phyloP scores from a whole-genome alignment of 2,888 invertebrate genomes.

The Stenchaetothrips biformis region DNA sequence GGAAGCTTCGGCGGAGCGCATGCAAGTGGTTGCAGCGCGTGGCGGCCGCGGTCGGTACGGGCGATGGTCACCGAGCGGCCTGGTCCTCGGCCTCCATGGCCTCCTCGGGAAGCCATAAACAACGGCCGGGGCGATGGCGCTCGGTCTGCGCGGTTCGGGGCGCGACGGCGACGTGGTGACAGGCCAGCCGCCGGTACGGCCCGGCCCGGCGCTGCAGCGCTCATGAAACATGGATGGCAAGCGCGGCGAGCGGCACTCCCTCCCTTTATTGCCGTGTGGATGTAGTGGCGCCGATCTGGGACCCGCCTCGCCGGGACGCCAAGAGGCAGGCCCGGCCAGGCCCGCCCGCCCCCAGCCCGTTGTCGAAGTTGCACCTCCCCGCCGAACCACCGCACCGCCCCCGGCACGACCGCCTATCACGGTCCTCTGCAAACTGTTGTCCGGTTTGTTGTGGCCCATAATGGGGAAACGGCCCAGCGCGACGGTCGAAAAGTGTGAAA shows the following conservation, averaged over 20 bases:
- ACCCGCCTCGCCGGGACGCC: background rate
- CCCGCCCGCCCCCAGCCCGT: too few relatives aligned
- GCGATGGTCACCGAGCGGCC: background rate
- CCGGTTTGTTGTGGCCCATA: background rate
- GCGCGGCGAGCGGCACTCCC: too few relatives aligned
- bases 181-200: constrained; percentile 8
- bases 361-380: too few relatives aligned
- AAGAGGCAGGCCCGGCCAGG: background rate
- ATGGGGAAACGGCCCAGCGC: background rate
- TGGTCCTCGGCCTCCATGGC: background rate
- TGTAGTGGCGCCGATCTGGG: too few relatives aligned
- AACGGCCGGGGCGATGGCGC: background rate
- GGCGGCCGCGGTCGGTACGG: background rate
- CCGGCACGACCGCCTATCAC: too few relatives aligned
- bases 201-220: background rate
- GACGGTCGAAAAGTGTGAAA: constrained; percentile 5
- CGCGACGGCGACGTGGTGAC: background rate
- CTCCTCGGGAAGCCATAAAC: background rate
- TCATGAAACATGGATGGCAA: constrained; percentile 12
- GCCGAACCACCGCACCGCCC: too few relatives aligned
- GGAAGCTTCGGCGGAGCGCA: background rate
- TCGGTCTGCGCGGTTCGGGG: background rate
- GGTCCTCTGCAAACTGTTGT: too few relatives aligned
- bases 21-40: background rate
- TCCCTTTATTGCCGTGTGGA: too few relatives aligned